A percentile compares a stretch with the other conserved stretches of the same genome.
Evolutionary conservation across 2,797 vertebrate genomes (phyloP).

Genomic region (Acipenser ruthenus): DNA sequence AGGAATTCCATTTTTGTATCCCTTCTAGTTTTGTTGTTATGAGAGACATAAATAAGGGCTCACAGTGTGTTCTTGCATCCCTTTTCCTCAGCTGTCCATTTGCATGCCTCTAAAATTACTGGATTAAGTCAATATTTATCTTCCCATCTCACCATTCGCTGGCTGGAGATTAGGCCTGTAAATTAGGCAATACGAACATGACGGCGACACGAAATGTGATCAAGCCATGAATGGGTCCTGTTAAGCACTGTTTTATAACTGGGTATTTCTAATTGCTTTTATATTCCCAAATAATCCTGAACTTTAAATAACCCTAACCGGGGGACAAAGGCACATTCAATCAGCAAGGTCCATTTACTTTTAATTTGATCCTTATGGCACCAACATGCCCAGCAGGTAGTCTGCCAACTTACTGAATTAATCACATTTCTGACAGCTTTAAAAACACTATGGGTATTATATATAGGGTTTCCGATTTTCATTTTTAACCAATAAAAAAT

Average conservation of each 20-base stretch:
- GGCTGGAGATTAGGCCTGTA: slow-evolving; percentile 19
- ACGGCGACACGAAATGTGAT: slow-evolving; percentile 32
- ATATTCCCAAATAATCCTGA: slow-evolving; percentile 12
- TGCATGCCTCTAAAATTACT: slow-evolving; percentile 2
- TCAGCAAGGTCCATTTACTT: not conserved
- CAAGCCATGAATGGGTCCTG: slow-evolving; percentile 16
- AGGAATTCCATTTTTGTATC: too few relatives aligned
- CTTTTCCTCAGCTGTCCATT: not conserved
- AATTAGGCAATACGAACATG: slow-evolving; percentile 32
- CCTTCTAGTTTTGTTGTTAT: not conserved
- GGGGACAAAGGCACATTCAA: slow-evolving; percentile 12
- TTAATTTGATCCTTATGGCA: not conserved
- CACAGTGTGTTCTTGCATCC: not conserved
- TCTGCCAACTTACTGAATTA: not conserved
- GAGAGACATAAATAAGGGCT: not conserved
- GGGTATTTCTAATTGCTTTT: slow-evolving; percentile 23
- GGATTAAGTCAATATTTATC: slow-evolving; percentile 15
- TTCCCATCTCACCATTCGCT: slow-evolving; percentile 12
- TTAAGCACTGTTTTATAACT: slow-evolving; percentile 23
- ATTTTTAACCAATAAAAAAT: too few relatives aligned
- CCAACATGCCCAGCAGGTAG: not conserved
- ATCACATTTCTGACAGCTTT: too few relatives aligned
- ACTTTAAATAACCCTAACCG: slow-evolving; percentile 21
- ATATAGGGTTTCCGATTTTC: too few relatives aligned
- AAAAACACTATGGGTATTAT: too few relatives aligned